phyloP scores from a whole-genome alignment of 2,113 vertebrate genomes.

The Bothrops jararaca region DNA sequence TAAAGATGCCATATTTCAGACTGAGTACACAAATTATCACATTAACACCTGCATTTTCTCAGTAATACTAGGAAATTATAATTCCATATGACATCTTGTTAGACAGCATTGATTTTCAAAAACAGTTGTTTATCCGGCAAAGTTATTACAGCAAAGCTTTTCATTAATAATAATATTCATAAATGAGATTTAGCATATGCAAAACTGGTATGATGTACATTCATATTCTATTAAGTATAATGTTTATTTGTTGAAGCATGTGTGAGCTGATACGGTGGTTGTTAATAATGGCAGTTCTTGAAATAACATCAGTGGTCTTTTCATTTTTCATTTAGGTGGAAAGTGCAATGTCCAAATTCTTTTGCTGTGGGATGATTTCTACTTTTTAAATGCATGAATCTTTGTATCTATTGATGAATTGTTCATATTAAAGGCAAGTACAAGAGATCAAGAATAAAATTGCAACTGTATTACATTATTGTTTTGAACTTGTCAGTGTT shows the following conservation, averaged over 20 bases:
- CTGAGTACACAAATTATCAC: constrained; percentile 23
- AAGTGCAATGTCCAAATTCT: constrained; percentile 28
- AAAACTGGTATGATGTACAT: neutral
- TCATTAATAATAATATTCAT: constrained; percentile 12
- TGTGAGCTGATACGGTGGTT: neutral
- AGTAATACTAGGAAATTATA: constrained; percentile 22
- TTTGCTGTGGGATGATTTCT: constrained; percentile 25
- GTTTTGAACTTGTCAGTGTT: constrained; percentile 14
- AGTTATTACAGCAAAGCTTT: constrained; percentile 19
- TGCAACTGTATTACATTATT: neutral
- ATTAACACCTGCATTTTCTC: constrained; percentile 42
- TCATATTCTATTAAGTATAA: neutral
- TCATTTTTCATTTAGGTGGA: neutral
- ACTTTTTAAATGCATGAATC: constrained; percentile 5
- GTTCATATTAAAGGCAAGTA: neutral
- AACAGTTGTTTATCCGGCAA: constrained; percentile 17
- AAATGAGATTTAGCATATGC: constrained; percentile 28
- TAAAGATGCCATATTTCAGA: constrained; percentile 4
- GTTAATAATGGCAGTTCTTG: constrained; percentile 14
- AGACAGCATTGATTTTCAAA: neutral
- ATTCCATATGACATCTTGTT: neutral
- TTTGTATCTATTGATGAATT: constrained; percentile 22
- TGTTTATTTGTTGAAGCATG: neutral
- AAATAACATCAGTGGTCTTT: constrained; percentile 18
- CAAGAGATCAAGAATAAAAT: constrained; percentile 20